Evolutionary conservation across 1,140 invertebrate species (phyloP), one percentile per base, ranked within the genome.

Genomic region (Pogonognathellus flavescens): DNA sequence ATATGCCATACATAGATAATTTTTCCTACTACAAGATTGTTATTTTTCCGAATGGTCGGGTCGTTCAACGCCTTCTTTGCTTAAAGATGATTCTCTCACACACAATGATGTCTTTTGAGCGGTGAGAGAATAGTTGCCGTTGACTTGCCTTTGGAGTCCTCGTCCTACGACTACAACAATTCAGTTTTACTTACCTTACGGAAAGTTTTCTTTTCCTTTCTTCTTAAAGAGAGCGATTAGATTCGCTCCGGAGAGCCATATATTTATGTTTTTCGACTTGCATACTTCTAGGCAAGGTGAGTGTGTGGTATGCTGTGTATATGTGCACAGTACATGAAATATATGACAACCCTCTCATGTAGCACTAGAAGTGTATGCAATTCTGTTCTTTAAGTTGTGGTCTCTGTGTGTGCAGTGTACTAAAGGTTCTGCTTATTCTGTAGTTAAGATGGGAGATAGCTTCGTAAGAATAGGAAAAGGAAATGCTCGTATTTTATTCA

Each of bases 31-130:
- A n/a, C 25, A 31, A 53, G 57, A 82, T 82, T 82, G 81, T 82
- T 82, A 82, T 62, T 82, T 82, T 82, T 82, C 81, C 81, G 60
- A 60, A 82, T 62, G 81, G 31, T 62, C 81, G 81, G 55, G 11
- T 82, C 55, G 22, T 82, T 80, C 80, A 62, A 62, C 81, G 81
- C 55, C 59, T 82, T 60, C 57, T 82, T 49, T 62, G 53, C 25
- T 60, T 49, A 62, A 57, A 57, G 53, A n/a, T 49, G 31, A 49
- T 62, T 53, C 31, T 53, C 31, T 60, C 25, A 60, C 72, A 14
- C 41, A 22, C 81, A 82, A 57, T 82, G 50, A 55, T 59, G 25
- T 81, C 50, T 55, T 25, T 55, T 16, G 1, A 41, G 10, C 8
- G 50, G 50, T 25, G 16, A 81, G 31, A 20, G 20, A 22, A 52